Evolutionary conservation across 2,797 vertebrate species (phyloP).

Genomic region (Syncerus caffer): DNA sequence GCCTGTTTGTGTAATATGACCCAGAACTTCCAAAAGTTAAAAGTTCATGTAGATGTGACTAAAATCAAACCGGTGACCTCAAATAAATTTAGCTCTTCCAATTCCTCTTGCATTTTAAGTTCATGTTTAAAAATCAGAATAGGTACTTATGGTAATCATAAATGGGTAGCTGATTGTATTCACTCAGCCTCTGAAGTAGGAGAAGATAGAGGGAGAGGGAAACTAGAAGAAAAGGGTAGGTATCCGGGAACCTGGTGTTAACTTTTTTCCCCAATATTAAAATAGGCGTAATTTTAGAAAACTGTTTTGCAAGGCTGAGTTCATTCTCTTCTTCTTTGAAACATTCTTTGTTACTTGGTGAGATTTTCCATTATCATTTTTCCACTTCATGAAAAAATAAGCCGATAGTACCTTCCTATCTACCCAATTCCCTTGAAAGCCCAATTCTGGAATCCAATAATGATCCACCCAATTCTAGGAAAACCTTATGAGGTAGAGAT

Average conservation of each 20-base stretch:
- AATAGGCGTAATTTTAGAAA: neutral
- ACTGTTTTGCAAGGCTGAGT: neutral
- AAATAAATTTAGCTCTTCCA: neutral
- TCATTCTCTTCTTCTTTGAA: constrained; percentile 10
- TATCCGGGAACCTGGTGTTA: neutral
- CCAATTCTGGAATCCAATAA: constrained; percentile 43
- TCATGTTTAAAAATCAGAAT: neutral
- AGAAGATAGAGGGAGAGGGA: neutral
- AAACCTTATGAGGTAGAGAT: constrained; percentile 29
- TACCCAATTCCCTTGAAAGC: constrained; percentile 43
- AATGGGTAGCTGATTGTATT: neutral
- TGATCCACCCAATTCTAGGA: constrained; percentile 10
- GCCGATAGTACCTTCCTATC: constrained; percentile 30
- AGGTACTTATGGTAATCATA: neutral
- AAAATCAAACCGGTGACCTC: neutral
- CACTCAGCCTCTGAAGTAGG: neutral
- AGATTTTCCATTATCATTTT: constrained; percentile 49
- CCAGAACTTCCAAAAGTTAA: neutral
- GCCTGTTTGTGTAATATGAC: neutral
- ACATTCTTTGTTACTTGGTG: constrained; percentile 37
- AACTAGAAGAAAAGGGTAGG: neutral
- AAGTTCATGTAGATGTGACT: neutral
- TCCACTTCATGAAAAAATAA: constrained; percentile 62
- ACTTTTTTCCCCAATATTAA: neutral
- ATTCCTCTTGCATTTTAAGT: neutral